Evolutionary conservation across 2,113 vertebrate genomes (phyloP).

Genomic region (Myiagra hebetior): DNA sequence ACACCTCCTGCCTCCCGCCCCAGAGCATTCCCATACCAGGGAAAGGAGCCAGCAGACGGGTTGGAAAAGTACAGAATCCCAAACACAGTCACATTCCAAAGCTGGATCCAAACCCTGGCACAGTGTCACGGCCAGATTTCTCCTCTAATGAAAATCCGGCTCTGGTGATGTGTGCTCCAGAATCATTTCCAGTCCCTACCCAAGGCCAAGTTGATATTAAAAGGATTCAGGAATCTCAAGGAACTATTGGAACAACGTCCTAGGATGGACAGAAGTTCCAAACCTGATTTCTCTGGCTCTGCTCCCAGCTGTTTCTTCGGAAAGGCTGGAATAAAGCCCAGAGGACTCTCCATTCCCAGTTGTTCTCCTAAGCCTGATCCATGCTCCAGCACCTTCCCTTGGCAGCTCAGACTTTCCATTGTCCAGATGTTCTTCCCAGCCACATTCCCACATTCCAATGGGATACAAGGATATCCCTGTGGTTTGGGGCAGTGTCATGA

Average conservation of each 20-base stretch:
- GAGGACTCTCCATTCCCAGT: not conserved
- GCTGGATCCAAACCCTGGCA: not conserved
- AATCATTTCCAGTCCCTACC: not conserved
- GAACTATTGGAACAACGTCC: not conserved
- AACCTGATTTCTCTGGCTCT: not conserved
- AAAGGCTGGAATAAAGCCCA: not conserved
- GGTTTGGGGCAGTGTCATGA: not conserved
- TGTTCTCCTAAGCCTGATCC: not conserved
- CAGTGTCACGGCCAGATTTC: not conserved
- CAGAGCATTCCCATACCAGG: not conserved
- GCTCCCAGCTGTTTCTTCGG: not conserved
- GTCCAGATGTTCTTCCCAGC: not conserved
- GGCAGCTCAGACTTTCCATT: not conserved
- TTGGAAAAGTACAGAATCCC: not conserved
- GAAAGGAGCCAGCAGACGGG: not conserved
- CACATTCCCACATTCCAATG: not conserved
- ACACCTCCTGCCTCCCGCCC: not conserved
- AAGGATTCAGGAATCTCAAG: not conserved
- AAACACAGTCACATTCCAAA: not conserved
- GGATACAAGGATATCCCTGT: not conserved
- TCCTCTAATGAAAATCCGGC: not conserved
- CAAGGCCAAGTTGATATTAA: not conserved
- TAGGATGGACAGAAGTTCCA: not conserved
- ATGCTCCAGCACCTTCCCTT: not conserved
- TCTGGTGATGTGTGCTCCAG: not conserved